Conservation (phyloP, 2,888 invertebrate species). For the Melitaea athalia region DNA sequence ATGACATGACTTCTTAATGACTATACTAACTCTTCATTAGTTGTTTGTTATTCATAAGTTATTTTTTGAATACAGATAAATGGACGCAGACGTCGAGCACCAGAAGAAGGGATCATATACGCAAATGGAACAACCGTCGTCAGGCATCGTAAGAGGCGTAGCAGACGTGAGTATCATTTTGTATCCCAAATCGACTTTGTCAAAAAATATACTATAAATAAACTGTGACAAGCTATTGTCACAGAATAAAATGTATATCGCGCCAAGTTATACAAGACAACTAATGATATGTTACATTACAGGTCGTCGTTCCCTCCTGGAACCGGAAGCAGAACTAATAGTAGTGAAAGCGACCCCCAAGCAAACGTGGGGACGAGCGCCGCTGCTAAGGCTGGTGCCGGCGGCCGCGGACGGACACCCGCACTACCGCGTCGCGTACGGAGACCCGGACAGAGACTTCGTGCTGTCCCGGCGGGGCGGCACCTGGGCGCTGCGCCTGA, state of each 20-base stretch:
- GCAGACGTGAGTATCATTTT: conserved; percentile 61
- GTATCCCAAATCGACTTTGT: too few relatives aligned
- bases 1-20: too few relatives aligned
- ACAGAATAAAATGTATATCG: too few relatives aligned
- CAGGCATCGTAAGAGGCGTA: conserved; percentile 65
- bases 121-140: conserved; percentile 73
- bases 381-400: conserved; percentile 66
- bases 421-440: conserved; percentile 71
- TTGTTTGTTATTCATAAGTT: neutral
- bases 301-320: conserved; percentile 70
- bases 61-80: conserved; percentile 57
- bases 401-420: conserved; percentile 62
- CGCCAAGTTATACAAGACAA: neutral
- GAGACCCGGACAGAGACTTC: conserved; percentile 60
- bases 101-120: conserved; percentile 70
- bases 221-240: too few relatives aligned
- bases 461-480: conserved; percentile 67
- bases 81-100: conserved; percentile 68
- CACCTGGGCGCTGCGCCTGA: conserved; percentile 64
- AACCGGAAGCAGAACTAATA: conserved; percentile 68
- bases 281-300: neutral
- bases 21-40: neutral
- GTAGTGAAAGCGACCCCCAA: conserved; percentile 58
- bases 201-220: too few relatives aligned
- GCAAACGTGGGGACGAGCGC: conserved; percentile 71